Evolutionary conservation across 2,888 invertebrate genomes (phyloP).

Genomic region (Chaetogeoica ovagalla): DNA sequence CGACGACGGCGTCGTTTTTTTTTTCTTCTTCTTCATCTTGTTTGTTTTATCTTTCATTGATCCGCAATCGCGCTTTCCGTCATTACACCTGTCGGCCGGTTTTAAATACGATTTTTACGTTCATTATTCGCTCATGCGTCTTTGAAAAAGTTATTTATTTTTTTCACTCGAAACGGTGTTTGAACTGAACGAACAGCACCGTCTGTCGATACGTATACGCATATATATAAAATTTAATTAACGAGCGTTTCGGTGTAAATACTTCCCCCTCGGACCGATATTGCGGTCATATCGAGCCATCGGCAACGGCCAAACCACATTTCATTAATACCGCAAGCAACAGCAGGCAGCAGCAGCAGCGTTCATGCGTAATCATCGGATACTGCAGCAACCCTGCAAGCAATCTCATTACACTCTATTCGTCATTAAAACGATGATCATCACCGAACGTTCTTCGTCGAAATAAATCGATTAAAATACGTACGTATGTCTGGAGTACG

Average conservation of each 20-base stretch:
- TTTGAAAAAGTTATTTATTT: neutral
- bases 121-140: neutral
- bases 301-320: neutral
- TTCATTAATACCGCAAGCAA: neutral
- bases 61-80: neutral
- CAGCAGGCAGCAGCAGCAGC: too few relatives aligned
- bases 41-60: neutral
- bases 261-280: neutral
- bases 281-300: neutral
- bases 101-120: neutral
- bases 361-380: neutral
- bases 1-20: neutral
- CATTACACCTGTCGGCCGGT: neutral
- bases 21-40: too few relatives aligned
- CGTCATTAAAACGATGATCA: too few relatives aligned
- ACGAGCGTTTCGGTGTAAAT: constrained; percentile 1
- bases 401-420: too few relatives aligned
- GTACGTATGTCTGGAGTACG: too few relatives aligned
- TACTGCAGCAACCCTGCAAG: too few relatives aligned
- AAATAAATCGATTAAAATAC: neutral
- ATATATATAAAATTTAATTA: neutral
- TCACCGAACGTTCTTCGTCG: neutral
- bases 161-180: neutral
- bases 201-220: too few relatives aligned
- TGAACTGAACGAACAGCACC: neutral